Base-by-base conservation (phyloP, 2,113 vertebrate genomes). In the Prionailurus bengalensis region DNA sequence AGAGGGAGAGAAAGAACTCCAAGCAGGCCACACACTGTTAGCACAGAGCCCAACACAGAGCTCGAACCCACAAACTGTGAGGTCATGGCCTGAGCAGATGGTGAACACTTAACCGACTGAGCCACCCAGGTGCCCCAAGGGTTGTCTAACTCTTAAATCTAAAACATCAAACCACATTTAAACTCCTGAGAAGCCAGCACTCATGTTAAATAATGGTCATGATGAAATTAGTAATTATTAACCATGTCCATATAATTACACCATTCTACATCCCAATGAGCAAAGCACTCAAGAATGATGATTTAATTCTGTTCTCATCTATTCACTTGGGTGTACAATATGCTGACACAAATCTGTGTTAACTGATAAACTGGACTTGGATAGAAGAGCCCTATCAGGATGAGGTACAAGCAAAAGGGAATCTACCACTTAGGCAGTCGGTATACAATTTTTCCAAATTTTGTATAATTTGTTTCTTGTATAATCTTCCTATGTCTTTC, bases 291-390 rank as follows among this genome's bases (percentile, higher is more conserved):
- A 74, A 80, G 53, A 79, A 82, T 36, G 8, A 71, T 45, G 23
- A 94, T 92, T 53, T 85, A 23, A 85, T 92, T 81, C 65, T 66
- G 33, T 71, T 90, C 70, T 89, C 6, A 1, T 85, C 58, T 92
- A 85, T 92, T 89, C 36, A 13, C 39, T 85, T 92, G 48, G 6
- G 3, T 89, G 42, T 80, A 89, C 45, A 94, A 83, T 91, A 53
- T 80, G 42, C 48, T 74, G 88, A 89, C 33, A 33, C 14, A 63
- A 96, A 93, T 94, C 33, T 95, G 87, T 78, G 45, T 33, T 83
- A 36, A 73, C 36, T 70, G 55, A 92, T 45, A 76, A 95, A 33
- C 48, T 92, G 65, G 45, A 61, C 58, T 91, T 68, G 12, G 23
- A 12, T 39, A 55, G 61, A 85, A 70, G 27, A 39, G 4, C 55